Conservation (phyloP, 1,140 invertebrate species). For the Drosophila pandora region DNA sequence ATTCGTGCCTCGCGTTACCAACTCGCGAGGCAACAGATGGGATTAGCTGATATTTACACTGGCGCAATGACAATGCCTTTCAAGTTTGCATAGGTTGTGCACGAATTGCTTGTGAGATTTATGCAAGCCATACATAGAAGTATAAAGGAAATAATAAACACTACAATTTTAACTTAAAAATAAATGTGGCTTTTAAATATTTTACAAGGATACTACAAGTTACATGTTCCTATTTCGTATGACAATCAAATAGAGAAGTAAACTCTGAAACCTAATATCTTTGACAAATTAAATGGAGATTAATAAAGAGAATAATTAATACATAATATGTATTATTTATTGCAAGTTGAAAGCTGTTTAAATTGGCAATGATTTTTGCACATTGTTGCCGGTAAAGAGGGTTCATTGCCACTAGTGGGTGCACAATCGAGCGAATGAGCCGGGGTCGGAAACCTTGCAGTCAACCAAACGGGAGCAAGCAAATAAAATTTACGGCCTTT, state of each 20-base stretch:
- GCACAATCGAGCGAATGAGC: conserved; percentile 10
- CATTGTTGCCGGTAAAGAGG: conserved; percentile 27
- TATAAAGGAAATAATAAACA: neutral
- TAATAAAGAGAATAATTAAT: neutral
- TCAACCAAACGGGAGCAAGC: conserved; percentile 64
- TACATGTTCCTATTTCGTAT: too few relatives aligned
- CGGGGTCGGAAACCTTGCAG: conserved; percentile 17
- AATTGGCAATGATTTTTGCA: conserved; percentile 37
- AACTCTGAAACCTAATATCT: neutral
- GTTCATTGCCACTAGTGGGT: conserved; percentile 31
- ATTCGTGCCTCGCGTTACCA: conserved; percentile 22
- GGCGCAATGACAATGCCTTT: conserved; percentile 8
- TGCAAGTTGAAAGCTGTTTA: conserved; percentile 33
- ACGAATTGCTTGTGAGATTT: neutral
- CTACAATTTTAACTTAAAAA: neutral
- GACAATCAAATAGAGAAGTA: too few relatives aligned
- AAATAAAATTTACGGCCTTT: conserved; percentile 80
- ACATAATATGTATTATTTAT: neutral
- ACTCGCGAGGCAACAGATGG: conserved; percentile 22
- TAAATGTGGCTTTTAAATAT: too few relatives aligned
- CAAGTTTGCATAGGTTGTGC: neutral
- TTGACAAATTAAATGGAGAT: neutral
- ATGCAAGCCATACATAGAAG: neutral
- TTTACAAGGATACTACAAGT: too few relatives aligned
- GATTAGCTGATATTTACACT: conserved; percentile 11